Conservation (phyloP, 2,797 vertebrate species). For the Peromyscus nudipes region DNA sequence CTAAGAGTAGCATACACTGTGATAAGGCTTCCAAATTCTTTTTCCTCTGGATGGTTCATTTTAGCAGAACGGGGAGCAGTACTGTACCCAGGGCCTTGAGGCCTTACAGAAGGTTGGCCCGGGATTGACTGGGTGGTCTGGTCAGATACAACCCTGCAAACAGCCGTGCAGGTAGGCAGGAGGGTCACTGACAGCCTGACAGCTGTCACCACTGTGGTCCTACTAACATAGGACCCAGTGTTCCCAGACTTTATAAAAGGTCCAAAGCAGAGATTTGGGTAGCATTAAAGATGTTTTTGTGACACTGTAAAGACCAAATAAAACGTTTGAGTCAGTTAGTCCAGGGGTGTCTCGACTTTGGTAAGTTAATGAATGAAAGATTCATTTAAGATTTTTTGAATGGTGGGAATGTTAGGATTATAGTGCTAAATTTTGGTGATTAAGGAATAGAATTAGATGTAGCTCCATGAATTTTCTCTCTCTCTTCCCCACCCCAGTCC, state of each 20-base stretch:
- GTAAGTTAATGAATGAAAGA: constrained; percentile 14
- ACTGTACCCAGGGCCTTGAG: neutral
- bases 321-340: neutral
- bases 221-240: neutral
- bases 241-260: neutral
- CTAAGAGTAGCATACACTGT: neutral
- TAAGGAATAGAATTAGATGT: neutral
- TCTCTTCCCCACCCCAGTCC: neutral
- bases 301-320: neutral
- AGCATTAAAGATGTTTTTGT: neutral
- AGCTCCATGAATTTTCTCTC: neutral
- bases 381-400: neutral
- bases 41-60: neutral
- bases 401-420: neutral
- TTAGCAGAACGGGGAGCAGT: neutral
- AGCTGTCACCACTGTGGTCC: neutral
- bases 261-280: constrained; percentile 13
- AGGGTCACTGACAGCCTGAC: accelerated
- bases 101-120: neutral
- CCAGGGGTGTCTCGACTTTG: neutral
- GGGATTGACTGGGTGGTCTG: neutral
- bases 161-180: neutral
- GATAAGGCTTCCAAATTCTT: neutral
- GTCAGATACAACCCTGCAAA: neutral
- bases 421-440: neutral